These are phyloP conservation scores for Penaeus monodon DNA, from an alignment of 2,888 invertebrate species.

Conservation along the genomic window DNA sequence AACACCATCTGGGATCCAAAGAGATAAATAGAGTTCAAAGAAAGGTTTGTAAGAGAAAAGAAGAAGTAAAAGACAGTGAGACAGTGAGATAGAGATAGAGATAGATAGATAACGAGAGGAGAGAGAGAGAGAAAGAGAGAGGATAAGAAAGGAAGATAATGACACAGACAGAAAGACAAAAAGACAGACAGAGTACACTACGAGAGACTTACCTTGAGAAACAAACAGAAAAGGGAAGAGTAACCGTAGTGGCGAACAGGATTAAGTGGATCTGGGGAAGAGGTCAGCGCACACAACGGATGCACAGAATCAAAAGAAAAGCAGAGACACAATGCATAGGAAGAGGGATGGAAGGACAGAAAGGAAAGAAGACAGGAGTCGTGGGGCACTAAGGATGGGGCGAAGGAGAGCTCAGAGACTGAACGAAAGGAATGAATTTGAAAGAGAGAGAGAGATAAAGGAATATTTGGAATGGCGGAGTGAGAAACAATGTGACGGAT, in stretches of 20 bases:
- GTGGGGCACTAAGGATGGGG: neutral
- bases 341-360: no score
- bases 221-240: neutral
- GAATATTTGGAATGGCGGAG: no score
- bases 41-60: no score
- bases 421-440: neutral
- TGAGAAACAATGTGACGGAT: no score
- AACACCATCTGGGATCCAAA: no score
- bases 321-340: neutral
- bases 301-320: no score
- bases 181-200: neutral
- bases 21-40: no score
- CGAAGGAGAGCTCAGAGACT: neutral
- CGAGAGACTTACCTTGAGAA: neutral
- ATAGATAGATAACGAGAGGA: neutral
- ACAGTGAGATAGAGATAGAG: neutral
- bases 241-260: neutral
- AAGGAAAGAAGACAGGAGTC: no score
- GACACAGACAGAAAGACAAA: slow-evolving; percentile 9
- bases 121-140: no score
- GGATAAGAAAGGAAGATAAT: no score
- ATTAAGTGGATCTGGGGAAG: neutral
- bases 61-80: no score
- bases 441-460: neutral
- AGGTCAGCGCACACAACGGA: no score